Evolutionary conservation across 2,888 invertebrate genomes (phyloP).

Genomic region (Drosophila neonasuta): DNA sequence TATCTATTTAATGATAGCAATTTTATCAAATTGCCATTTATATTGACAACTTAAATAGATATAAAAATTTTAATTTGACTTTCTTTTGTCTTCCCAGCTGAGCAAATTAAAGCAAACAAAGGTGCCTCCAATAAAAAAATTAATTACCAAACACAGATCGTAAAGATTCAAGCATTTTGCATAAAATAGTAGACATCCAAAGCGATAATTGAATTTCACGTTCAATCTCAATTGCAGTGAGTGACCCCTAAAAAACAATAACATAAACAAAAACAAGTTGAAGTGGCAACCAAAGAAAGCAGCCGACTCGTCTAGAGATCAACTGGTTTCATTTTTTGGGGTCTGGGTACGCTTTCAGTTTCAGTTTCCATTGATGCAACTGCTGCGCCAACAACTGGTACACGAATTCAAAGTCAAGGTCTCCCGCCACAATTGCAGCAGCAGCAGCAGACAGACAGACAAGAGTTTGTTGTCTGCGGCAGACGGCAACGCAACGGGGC

Average conservation of each 20-base stretch:
- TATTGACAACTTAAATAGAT: neutral
- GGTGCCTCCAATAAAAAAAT: neutral
- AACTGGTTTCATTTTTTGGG: constrained; percentile 55
- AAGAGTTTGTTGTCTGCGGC: constrained; percentile 11
- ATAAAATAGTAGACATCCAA: neutral
- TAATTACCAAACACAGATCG: constrained; percentile 5
- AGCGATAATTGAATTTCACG: constrained; percentile 15
- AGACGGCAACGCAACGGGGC: constrained; percentile 23
- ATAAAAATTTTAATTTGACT: neutral
- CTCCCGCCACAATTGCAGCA: constrained; percentile 35
- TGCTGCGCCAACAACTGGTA: constrained; percentile 27
- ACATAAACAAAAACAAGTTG: constrained; percentile 11
- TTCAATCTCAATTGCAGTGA: constrained; percentile 28
- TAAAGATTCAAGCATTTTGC: constrained; percentile 7
- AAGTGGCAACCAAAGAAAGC: constrained; percentile 54
- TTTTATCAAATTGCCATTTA: neutral
- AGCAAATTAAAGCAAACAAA: neutral
- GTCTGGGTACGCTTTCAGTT: constrained; percentile 26
- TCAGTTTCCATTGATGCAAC: constrained; percentile 45
- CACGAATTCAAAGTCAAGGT: constrained; percentile 76
- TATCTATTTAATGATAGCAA: neutral
- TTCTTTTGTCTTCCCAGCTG: neutral
- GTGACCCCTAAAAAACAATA: constrained; percentile 33
- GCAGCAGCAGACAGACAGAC: constrained; percentile 11
- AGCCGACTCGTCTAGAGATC: constrained; percentile 26